Percentiles rank a stretch among this genome's conserved stretches.
phyloP scores from a whole-genome alignment of 1,140 invertebrate genomes.

The Cardiocondyla obscurior region DNA sequence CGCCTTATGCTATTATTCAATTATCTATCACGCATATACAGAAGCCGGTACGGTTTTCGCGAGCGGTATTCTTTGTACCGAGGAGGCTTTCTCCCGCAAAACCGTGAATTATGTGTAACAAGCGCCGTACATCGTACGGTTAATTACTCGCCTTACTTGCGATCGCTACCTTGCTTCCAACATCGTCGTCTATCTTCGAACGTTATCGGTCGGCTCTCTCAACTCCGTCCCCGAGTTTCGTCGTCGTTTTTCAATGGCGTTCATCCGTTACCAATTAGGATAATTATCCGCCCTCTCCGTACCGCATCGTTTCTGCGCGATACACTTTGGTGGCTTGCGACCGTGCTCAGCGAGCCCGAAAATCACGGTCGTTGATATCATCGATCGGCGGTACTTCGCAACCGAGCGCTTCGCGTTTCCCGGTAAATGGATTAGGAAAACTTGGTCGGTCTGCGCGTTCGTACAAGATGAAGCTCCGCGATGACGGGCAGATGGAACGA shows the following conservation, averaged over 20 bases:
- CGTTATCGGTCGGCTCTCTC: neutral
- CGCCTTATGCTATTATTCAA: conserved; percentile 75
- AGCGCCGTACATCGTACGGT: conserved; percentile 65
- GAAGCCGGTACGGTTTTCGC: conserved; percentile 38
- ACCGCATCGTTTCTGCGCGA: conserved; percentile 23
- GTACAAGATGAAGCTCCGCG: conserved; percentile 18
- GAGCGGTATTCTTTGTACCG: neutral
- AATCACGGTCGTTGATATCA: conserved; percentile 34
- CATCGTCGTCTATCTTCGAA: conserved; percentile 2
- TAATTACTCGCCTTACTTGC: conserved; percentile 72
- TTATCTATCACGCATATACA: conserved; percentile 71
- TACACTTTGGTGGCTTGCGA: conserved; percentile 31
- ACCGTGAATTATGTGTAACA: conserved; percentile 67
- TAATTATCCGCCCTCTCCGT: conserved; percentile 65
- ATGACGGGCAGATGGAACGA: conserved; percentile 15
- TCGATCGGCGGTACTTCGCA: conserved; percentile 40
- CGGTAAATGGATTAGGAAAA: conserved; percentile 59
- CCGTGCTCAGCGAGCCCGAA: conserved; percentile 47
- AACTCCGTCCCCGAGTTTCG: neutral
- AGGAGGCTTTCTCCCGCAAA: conserved; percentile 33
- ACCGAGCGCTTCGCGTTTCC: neutral
- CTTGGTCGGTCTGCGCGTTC: conserved; percentile 40
- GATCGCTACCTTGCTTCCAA: conserved; percentile 15
- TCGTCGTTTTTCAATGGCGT: conserved; percentile 12
- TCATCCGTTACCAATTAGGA: conserved; percentile 71